Base-by-base conservation (phyloP, 2,113 vertebrate genomes). In the Lycaon pictus region DNA sequence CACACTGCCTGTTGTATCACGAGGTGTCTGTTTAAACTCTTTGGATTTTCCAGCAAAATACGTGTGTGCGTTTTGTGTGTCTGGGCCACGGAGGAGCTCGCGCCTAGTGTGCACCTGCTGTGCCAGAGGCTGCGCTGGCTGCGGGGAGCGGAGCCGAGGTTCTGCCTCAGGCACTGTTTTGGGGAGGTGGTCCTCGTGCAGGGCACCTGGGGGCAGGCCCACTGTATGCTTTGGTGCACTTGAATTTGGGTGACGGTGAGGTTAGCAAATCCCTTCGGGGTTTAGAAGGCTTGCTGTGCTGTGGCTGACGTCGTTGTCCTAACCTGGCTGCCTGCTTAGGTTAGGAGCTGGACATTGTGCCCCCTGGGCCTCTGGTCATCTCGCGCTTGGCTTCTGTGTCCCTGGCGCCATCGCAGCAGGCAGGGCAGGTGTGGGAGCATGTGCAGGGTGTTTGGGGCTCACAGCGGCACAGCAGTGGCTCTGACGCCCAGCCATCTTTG, bases 11-110 rank as follows among this genome's bases (percentile, higher is more conserved):
- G 2, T 58, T 79, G 17, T 8, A 10, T 91, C 55, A 84, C 13
- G 43, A 43, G 63, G 51, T 81, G 25, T 43, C 90, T 35, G 11
- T 94, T 74, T 87, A 17, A 2, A 62, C 22, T 77, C 55, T 96
- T 63, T 88, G 37, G 71, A 72, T 85, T 90, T 94, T 80, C 88
- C 95, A 72, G 37, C 92, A 37, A 76, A 63, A 88, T 15, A 23
- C 22, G 23, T 55, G 48, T 85, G 11, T 29, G 7, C 10, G 10
- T 77, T 16, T 16, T 53, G 17, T 88, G 5, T 82, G 29, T 69
- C 3, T 86, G 2, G 67, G 48, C 53, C 22, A 43, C 56, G 13
- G 19, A 83, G 27, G 72, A 60, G n/a, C 58, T 15, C 48, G 43
- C 43, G 6, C 43, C 71, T 69, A 22, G 51, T 76, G 9, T 3